Evolutionary conservation across 2,113 vertebrate genomes (phyloP).

Genomic region (Phrynocephalus versicolor): DNA sequence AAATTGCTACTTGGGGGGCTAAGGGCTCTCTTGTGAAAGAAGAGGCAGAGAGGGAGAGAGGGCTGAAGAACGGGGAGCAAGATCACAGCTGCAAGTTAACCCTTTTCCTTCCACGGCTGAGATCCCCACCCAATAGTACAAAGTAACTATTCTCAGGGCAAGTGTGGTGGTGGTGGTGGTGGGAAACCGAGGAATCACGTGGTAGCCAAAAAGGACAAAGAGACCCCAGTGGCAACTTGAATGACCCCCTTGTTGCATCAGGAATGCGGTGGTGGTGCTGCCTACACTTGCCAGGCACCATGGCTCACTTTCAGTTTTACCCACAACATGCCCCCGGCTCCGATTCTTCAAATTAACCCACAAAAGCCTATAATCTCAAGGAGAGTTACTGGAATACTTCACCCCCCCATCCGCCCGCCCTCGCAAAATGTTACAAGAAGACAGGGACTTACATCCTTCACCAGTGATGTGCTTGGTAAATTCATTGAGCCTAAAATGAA

Average conservation of each 20-base stretch:
- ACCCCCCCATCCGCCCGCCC: accelerated
- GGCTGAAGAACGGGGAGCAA: not conserved
- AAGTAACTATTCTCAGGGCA: not conserved
- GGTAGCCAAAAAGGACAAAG: accelerated
- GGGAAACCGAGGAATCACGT: accelerated
- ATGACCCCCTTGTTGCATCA: not conserved
- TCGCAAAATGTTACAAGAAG: not conserved
- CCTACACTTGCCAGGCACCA: not conserved
- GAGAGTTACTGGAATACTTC: accelerated
- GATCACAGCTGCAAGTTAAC: slow-evolving; percentile 23
- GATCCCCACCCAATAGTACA: not conserved
- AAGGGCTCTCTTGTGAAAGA: not conserved
- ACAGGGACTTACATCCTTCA: slow-evolving; percentile 88
- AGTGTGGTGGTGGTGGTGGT: not conserved
- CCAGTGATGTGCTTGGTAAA: slow-evolving; percentile 92
- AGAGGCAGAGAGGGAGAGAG: not conserved
- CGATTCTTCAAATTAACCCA: slow-evolving; percentile 9
- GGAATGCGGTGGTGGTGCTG: not conserved
- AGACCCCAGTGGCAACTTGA: not conserved
- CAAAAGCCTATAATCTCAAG: not conserved
- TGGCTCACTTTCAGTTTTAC: slow-evolving; percentile 16
- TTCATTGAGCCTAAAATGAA: slow-evolving; percentile 86
- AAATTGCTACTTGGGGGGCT: not conserved
- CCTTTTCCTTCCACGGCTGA: not conserved
- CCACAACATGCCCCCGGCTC: not conserved